Evolutionary conservation across 2,113 vertebrate genomes (phyloP).

Genomic region (Dipodomys stephensi): DNA sequence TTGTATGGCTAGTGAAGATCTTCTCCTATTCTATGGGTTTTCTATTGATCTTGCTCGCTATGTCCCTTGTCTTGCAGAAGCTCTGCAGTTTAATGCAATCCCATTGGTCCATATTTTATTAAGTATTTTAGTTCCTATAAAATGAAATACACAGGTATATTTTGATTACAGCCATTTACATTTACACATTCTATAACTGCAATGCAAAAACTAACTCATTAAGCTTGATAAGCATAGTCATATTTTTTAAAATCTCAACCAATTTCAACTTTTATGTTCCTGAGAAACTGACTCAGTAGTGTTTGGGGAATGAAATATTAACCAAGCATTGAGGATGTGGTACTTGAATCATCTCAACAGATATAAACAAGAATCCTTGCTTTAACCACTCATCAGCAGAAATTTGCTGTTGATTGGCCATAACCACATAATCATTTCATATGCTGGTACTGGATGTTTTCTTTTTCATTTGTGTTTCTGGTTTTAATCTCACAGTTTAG

Average conservation of each 20-base stretch:
- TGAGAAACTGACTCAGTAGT: not conserved
- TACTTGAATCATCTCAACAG: conserved; percentile 1
- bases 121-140: conserved; percentile 17
- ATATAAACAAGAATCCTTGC: not conserved
- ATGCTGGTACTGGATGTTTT: not conserved
- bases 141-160: not conserved
- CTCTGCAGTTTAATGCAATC: no score
- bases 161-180: not conserved
- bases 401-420: not conserved
- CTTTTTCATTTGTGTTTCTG: no score
- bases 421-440: conserved; percentile 13
- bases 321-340: not conserved
- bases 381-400: conserved; percentile 15
- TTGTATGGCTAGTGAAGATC: no score
- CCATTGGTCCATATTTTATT: not conserved
- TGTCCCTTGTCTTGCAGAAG: no score
- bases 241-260: not conserved
- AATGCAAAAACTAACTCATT: conserved; percentile 7
- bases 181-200: conserved; percentile 4
- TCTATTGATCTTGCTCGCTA: no score
- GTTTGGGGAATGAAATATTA: conserved; percentile 8
- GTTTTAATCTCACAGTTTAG: no score
- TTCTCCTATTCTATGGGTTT: no score
- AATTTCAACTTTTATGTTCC: not conserved
- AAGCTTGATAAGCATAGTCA: conserved; percentile 5